Conservation (phyloP, 1,140 invertebrate genomes). For the Drosophila cardini region DNA sequence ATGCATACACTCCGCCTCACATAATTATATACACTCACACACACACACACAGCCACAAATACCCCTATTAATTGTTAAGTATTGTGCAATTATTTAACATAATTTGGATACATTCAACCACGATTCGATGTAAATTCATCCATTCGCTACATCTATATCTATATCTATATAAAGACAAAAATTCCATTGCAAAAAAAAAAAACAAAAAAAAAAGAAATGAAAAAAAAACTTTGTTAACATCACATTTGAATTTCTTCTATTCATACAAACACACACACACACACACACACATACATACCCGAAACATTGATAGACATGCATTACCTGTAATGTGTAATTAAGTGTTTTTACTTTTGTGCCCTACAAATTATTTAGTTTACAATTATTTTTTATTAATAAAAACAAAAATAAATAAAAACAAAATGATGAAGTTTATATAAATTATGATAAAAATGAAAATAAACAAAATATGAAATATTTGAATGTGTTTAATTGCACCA, state of each 20-base stretch:
- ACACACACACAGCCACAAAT: conserved; percentile 25
- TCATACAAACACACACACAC: conserved; percentile 38
- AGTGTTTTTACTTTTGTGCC: conserved; percentile 58
- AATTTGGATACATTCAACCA: conserved; percentile 47
- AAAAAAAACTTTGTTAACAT: conserved; percentile 48
- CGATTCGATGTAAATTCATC: conserved; percentile 60
- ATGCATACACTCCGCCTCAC: conserved; percentile 27
- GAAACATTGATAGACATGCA: conserved; percentile 54
- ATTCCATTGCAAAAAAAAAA: conserved; percentile 15
- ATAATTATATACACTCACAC: conserved; percentile 18
- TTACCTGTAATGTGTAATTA: conserved; percentile 56
- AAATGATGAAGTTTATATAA: conserved; percentile 29
- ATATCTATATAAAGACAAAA: conserved; percentile 52
- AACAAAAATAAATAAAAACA: conserved; percentile 35
- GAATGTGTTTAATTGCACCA: conserved; percentile 36
- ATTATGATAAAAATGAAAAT: conserved; percentile 18
- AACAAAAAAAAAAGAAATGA: neutral
- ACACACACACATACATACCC: conserved; percentile 38
- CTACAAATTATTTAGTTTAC: conserved; percentile 64
- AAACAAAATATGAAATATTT: conserved; percentile 23
- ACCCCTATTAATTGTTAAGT: conserved; percentile 69
- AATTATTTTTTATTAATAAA: conserved; percentile 43
- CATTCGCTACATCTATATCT: conserved; percentile 37
- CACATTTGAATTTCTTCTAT: conserved; percentile 57
- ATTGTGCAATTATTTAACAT: conserved; percentile 70